Conservation (phyloP, 2,888 invertebrate genomes). For the Brachypalpus laphriformis region DNA sequence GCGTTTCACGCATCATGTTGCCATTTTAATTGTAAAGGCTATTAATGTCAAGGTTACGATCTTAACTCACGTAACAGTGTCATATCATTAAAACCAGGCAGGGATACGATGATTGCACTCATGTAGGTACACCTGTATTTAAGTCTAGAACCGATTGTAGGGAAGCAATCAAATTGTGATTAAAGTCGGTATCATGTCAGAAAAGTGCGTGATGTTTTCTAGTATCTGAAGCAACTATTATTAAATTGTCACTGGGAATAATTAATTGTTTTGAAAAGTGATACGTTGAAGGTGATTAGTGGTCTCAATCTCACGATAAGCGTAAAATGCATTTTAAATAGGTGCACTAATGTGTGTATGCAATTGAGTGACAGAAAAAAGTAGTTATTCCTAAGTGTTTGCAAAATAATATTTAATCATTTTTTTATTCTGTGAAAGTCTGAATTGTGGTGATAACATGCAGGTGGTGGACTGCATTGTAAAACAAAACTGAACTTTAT, state of each 20-base stretch:
- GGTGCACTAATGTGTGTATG: too few relatives aligned
- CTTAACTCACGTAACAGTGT: background rate
- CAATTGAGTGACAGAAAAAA: too few relatives aligned
- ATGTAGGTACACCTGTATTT: background rate
- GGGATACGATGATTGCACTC: background rate
- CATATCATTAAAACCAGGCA: background rate
- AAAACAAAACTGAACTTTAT: too few relatives aligned
- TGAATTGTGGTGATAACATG: too few relatives aligned
- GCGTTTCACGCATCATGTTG: slow-evolving; percentile 17
- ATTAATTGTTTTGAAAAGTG: background rate
- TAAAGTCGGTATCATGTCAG: background rate
- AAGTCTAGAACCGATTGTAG: background rate
- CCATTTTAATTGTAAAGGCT: slow-evolving; percentile 27
- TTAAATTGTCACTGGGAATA: slow-evolving; percentile 3
- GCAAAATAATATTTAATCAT: too few relatives aligned
- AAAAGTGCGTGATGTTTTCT: background rate
- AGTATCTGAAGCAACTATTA: background rate
- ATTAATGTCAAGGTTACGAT: slow-evolving; percentile 50
- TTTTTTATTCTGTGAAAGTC: too few relatives aligned
- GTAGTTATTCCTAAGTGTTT: too few relatives aligned
- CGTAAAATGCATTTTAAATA: too few relatives aligned
- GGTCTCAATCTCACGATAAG: too few relatives aligned
- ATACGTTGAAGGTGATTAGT: background rate
- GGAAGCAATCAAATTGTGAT: background rate
- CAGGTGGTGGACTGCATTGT: too few relatives aligned